Evolutionary conservation across 2,113 vertebrate species (phyloP), one percentile per base, ranked within the genome.

Genomic region (Hiodon tergisus): DNA sequence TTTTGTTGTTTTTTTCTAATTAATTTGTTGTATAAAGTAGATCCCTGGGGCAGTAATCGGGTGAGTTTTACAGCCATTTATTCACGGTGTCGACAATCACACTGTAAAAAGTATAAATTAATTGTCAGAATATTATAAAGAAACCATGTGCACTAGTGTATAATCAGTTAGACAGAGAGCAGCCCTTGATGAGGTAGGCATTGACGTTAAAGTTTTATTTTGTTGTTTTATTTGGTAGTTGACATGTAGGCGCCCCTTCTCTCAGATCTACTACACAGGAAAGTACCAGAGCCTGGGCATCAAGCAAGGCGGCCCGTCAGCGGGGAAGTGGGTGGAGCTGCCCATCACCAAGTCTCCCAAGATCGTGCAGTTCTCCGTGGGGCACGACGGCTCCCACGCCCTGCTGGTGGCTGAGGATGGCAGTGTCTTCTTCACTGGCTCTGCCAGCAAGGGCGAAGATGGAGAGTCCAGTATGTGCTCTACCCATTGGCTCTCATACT

Each of bases 281-380:
- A 99, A 99, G 82, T 98, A 99, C 81, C 97, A 99, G 89, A 99
- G 96, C 82, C 94, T 99, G 72, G 97, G 97, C 82, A 98, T 99
- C 88, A 99, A 98, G 84, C 97, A 98, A 87, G 97, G 97, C 11
- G 97, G 97, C 53, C 97, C 97, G 53, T 97, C 95, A 47, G 93
- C 96, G 80, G 95, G 96, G 76, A 99, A 99, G 78, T 98, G 97
- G 97, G 96, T 98, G 82, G 97, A 98, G 78, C 82, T 98, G 61
- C 95, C 97, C 50, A 90, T 99, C 76, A 99, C 97, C 50, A 99
- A 99, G 87, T 99, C 97, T 76, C 97, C 97, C 74, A 99, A 98
- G 89, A 95, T 99, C 68, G 83, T 93, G 62, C 97, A 99, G 82
- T 98, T 99, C 84, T 98, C 97, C 0, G 97, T 98, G 10, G 97